A percentile compares a stretch with the other conserved stretches of the same genome.
Evolutionary conservation across 2,113 vertebrate genomes (phyloP).

Genomic region (Choloepus hoffmanni): DNA sequence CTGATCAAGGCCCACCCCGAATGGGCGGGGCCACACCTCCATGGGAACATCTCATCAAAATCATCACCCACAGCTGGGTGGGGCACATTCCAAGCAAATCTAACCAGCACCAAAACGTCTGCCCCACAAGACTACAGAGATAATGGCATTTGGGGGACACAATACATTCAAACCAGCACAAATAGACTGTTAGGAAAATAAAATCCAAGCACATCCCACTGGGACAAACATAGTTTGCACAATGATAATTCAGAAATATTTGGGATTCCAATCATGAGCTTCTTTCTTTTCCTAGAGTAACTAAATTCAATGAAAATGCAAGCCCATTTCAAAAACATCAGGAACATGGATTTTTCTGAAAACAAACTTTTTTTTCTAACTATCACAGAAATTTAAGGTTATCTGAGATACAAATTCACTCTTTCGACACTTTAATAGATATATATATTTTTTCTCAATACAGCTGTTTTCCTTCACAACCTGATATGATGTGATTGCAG

Average conservation of each 20-base stretch:
- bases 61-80: too few relatives aligned
- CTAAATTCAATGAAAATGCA: conserved; percentile 45
- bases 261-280: conserved; percentile 20
- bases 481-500: not conserved
- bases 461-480: conserved; percentile 19
- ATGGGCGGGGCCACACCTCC: too few relatives aligned
- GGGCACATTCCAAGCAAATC: too few relatives aligned
- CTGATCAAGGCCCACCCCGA: too few relatives aligned
- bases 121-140: too few relatives aligned
- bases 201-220: not conserved
- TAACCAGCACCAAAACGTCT: too few relatives aligned
- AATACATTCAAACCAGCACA: too few relatives aligned
- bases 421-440: not conserved
- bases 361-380: not conserved
- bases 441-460: conserved; percentile 17
- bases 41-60: too few relatives aligned
- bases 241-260: conserved; percentile 26
- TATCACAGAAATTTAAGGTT: conserved; percentile 34
- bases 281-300: conserved; percentile 59
- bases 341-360: conserved; percentile 40
- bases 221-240: not conserved
- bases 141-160: too few relatives aligned
- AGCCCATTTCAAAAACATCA: conserved; percentile 47
- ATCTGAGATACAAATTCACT: conserved; percentile 4
- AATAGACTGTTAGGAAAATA: conserved; percentile 5